These are phyloP conservation scores for Sebastes trivittatus DNA, from an alignment of 2,797 vertebrate species.

Conservation along the genomic window DNA sequence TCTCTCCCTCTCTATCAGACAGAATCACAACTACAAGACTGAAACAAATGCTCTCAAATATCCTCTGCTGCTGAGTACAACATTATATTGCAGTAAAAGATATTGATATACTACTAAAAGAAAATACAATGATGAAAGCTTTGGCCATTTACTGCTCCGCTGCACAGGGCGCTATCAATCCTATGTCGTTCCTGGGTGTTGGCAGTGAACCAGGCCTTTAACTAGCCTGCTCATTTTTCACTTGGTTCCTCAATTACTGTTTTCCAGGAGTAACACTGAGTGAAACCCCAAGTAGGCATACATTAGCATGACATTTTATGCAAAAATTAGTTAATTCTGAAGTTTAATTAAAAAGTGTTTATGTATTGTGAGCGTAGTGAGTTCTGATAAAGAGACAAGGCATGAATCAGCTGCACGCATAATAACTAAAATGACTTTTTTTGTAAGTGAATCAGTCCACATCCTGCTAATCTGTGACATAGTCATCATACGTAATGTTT, in stretches of 20 bases:
- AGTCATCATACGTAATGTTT: not conserved
- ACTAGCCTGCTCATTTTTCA: constrained; percentile 23
- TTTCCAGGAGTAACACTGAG: too few species aligned
- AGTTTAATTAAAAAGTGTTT: not conserved
- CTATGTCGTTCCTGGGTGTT: not conserved
- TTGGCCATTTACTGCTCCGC: constrained; percentile 24
- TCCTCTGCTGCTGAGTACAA: not conserved
- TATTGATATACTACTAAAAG: not conserved
- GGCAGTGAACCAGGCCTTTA: constrained; percentile 23
- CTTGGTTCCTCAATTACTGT: constrained; percentile 11
- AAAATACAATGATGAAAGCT: constrained; percentile 19
- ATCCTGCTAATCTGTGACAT: not conserved
- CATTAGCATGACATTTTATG: not conserved
- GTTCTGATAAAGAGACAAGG: not conserved
- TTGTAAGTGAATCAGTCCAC: not conserved
- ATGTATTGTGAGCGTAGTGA: not conserved
- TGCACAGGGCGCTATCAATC: constrained; percentile 20
- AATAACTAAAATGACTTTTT: not conserved
- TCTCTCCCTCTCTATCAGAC: not conserved
- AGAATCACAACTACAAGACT: not conserved
- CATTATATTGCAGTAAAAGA: not conserved
- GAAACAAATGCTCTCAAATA: not conserved
- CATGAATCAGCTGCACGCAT: not conserved
- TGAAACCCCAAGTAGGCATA: not conserved
- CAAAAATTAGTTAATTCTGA: not conserved